Percentiles rank a stretch among this genome's conserved stretches.
These are phyloP conservation scores for Aporophyla nigra DNA, from an alignment of 2,888 invertebrate genomes.

Conservation along the genomic window DNA sequence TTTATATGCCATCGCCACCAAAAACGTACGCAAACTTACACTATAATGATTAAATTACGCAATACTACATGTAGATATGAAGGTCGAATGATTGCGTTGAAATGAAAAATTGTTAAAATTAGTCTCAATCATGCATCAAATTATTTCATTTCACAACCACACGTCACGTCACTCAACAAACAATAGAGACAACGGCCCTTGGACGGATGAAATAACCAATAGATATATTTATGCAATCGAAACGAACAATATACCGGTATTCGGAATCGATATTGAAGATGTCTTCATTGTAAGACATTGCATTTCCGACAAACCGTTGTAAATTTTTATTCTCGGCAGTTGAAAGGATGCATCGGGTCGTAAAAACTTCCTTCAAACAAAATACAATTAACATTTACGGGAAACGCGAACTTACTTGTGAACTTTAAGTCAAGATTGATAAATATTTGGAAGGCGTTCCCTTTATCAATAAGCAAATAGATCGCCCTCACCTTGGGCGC, in stretches of 20 bases:
- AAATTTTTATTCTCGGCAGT: slow-evolving; percentile 62
- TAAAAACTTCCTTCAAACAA: slow-evolving; percentile 62
- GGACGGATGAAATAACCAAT: slow-evolving; percentile 55
- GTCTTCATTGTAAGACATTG: slow-evolving; percentile 55
- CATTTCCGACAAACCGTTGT: slow-evolving; percentile 59
- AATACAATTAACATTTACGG: slow-evolving; percentile 33
- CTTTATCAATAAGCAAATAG: slow-evolving; percentile 59
- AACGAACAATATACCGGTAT: slow-evolving; percentile 63
- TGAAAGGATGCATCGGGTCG: slow-evolving; percentile 45
- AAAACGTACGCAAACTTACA: slow-evolving; percentile 31
- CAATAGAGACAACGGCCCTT: slow-evolving; percentile 63
- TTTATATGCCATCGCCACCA: slow-evolving; percentile 26
- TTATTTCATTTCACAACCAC: slow-evolving; percentile 72
- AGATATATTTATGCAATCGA: slow-evolving; percentile 61
- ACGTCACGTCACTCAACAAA: slow-evolving; percentile 57
- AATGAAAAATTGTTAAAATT: slow-evolving; percentile 77
- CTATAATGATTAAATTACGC: slow-evolving; percentile 46
- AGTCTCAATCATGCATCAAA: slow-evolving; percentile 72
- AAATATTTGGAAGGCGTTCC: slow-evolving; percentile 55
- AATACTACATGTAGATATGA: slow-evolving; percentile 61
- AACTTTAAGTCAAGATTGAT: slow-evolving; percentile 21
- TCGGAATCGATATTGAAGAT: slow-evolving; percentile 65
- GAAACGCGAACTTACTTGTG: slow-evolving; percentile 11
- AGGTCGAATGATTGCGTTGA: slow-evolving; percentile 73
- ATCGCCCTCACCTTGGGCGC: slow-evolving; percentile 74